Conservation (phyloP, 2,113 vertebrate genomes). For the Pygoscelis adeliae region DNA sequence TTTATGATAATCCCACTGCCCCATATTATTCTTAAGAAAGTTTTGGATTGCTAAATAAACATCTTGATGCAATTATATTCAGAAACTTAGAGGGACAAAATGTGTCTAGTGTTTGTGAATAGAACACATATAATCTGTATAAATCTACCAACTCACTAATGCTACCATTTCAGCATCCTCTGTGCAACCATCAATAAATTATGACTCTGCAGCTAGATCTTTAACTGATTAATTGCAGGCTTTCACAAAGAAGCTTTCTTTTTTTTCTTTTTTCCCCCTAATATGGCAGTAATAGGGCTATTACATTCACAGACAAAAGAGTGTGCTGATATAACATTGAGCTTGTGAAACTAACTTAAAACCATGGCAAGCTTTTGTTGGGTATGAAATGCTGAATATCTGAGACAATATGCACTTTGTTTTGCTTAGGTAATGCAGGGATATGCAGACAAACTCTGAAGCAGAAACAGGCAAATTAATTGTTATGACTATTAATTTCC, state of each 20-base stretch:
- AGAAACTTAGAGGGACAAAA: background rate
- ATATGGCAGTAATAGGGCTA: background rate
- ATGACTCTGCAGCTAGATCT: background rate
- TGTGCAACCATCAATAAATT: background rate
- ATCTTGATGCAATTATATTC: background rate
- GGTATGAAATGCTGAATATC: background rate
- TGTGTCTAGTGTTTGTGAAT: background rate
- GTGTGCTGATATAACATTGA: background rate
- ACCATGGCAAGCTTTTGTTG: background rate
- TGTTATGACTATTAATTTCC: background rate
- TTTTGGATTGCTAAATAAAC: background rate
- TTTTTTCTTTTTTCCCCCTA: fast-evolving
- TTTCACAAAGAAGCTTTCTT: background rate
- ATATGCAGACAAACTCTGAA: background rate
- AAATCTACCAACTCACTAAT: background rate
- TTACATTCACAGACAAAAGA: background rate
- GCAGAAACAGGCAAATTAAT: background rate
- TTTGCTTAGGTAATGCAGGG: background rate
- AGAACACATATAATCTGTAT: background rate
- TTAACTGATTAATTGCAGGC: slow-evolving; percentile 31
- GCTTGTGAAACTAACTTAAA: background rate
- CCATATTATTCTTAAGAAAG: slow-evolving; percentile 28
- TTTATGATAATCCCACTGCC: slow-evolving; percentile 22
- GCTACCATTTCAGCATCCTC: background rate
- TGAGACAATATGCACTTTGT: background rate